Evolutionary conservation across 2,888 invertebrate species (phyloP).

Genomic region (Listrodromus nycthemerus): DNA sequence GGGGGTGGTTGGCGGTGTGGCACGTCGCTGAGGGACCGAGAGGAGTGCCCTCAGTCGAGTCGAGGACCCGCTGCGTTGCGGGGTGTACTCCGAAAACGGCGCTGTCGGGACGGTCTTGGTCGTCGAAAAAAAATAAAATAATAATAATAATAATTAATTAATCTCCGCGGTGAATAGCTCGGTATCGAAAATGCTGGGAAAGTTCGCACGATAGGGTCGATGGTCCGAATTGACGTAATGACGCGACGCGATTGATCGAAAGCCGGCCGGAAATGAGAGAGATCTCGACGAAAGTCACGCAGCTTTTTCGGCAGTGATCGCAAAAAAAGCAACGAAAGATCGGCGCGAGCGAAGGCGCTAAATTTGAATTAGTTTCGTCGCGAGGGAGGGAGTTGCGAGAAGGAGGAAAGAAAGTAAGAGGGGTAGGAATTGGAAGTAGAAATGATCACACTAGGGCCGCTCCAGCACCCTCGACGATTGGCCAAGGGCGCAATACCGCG

Average conservation of each 20-base stretch:
- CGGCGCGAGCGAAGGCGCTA: conserved; percentile 35
- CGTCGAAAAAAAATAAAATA: conserved; percentile 34
- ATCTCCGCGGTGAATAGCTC: conserved; percentile 2
- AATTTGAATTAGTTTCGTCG: conserved; percentile 50
- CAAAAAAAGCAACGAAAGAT: conserved; percentile 41
- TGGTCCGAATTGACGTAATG: conserved; percentile 22
- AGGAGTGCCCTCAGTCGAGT: conserved; percentile 80
- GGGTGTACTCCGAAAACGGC: conserved; percentile 73
- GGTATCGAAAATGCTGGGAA: conserved; percentile 12
- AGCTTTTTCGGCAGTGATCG: conserved; percentile 27
- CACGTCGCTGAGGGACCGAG: conserved; percentile 78
- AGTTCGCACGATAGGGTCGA: conserved; percentile 19
- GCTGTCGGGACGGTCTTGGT: conserved; percentile 54
- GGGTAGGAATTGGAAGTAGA: conserved; percentile 29
- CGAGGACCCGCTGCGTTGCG: conserved; percentile 81
- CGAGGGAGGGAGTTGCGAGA: conserved; percentile 37
- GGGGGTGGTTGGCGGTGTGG: conserved; percentile 72
- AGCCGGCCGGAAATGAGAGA: not conserved
- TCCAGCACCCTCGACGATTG: conserved; percentile 43
- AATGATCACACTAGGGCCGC: conserved; percentile 23
- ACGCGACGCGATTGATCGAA: conserved; percentile 30
- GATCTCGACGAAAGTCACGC: not conserved
- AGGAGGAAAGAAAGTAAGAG: conserved; percentile 1
- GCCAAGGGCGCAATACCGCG: conserved; percentile 33
- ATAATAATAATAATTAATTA: not conserved